phyloP scores from a whole-genome alignment of 2,888 invertebrate genomes.

The Heliothis peltigera region DNA sequence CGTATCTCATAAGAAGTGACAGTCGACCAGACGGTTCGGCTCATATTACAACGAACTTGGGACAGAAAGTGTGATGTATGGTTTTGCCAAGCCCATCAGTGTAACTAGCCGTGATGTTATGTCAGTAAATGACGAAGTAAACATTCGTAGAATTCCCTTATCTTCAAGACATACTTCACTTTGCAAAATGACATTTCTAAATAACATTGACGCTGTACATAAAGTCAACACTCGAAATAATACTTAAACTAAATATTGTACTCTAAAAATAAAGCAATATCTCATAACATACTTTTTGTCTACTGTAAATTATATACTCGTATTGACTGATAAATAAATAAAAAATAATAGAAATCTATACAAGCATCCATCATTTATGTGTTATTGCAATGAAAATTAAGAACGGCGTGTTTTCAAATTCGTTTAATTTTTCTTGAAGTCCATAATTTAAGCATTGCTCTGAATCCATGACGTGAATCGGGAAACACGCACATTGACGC shows the following conservation, averaged over 20 bases:
- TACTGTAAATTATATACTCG: too few relatives aligned
- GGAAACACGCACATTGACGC: slow-evolving; percentile 64
- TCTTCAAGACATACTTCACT: slow-evolving; percentile 2
- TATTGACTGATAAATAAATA: too few relatives aligned
- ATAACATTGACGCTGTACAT: background rate
- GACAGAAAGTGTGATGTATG: too few relatives aligned
- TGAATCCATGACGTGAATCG: slow-evolving; percentile 66
- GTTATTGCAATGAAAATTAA: too few relatives aligned
- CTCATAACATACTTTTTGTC: too few relatives aligned
- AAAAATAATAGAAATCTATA: too few relatives aligned
- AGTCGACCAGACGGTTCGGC: too few relatives aligned
- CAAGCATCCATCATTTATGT: too few relatives aligned
- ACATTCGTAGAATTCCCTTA: background rate
- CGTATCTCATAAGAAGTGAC: too few relatives aligned
- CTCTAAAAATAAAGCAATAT: background rate
- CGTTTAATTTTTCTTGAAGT: too few relatives aligned
- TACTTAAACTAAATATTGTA: background rate
- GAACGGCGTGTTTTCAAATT: too few relatives aligned
- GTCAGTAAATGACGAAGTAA: background rate
- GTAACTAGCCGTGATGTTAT: background rate
- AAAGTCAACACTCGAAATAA: background rate
- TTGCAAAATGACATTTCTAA: background rate
- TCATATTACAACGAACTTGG: too few relatives aligned
- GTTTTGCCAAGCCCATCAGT: background rate
- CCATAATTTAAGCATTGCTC: slow-evolving; percentile 61